These are phyloP conservation scores for Yponomeuta evonymella DNA, from an alignment of 2,888 invertebrate genomes.

Conservation along the genomic window DNA sequence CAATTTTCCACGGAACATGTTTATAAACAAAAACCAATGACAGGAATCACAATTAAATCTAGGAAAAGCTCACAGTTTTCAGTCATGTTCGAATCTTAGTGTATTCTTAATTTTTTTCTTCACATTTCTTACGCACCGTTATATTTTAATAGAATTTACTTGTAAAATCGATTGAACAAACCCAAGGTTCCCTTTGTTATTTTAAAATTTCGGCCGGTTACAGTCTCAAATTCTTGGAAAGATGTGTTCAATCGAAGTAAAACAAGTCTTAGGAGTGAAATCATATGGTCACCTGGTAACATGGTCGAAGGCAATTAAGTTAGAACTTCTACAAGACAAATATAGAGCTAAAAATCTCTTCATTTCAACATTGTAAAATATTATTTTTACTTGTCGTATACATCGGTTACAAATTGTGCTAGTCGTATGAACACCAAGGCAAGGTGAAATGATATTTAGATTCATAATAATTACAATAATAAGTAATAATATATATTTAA, in stretches of 20 bases:
- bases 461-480: slow-evolving; percentile 45
- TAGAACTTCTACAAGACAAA: slow-evolving; percentile 62
- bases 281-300: slow-evolving; percentile 26
- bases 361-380: slow-evolving; percentile 72
- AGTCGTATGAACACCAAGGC: slow-evolving; percentile 70
- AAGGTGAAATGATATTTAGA: slow-evolving; percentile 61
- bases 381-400: slow-evolving; percentile 61
- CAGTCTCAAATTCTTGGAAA: background rate
- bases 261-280: slow-evolving; percentile 1
- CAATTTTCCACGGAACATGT: slow-evolving; percentile 28
- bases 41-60: slow-evolving; percentile 30
- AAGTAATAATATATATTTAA: slow-evolving; percentile 54
- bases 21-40: background rate
- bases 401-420: slow-evolving; percentile 76
- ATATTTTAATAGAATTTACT: slow-evolving; percentile 4
- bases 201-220: background rate
- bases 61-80: slow-evolving; percentile 29
- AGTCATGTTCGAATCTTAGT: slow-evolving; percentile 14
- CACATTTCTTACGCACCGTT: slow-evolving; percentile 12
- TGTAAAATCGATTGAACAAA: background rate
- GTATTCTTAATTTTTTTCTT: slow-evolving; percentile 10
- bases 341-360: slow-evolving; percentile 69
- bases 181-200: background rate
- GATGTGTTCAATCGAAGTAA: background rate
- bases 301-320: slow-evolving; percentile 57